Conservation (phyloP, 2,888 invertebrate genomes). For the Folsomia candida region DNA sequence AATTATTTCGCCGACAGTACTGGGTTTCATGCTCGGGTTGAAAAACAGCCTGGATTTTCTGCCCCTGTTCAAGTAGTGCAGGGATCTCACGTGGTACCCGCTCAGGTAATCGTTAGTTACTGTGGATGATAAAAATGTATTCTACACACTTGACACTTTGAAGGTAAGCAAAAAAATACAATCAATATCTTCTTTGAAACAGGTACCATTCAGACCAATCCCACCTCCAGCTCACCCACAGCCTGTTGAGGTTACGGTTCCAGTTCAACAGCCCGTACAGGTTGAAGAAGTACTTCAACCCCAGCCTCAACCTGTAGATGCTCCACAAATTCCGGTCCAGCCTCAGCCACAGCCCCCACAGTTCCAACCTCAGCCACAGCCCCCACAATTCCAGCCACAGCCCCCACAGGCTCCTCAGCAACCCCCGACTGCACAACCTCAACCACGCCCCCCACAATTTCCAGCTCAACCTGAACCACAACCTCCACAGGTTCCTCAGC, state of each 20-base stretch:
- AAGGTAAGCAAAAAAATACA: too few relatives aligned
- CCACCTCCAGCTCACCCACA: too few relatives aligned
- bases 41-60: constrained; percentile 27
- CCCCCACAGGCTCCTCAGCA: not conserved
- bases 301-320: constrained; percentile 7
- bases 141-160: too few relatives aligned
- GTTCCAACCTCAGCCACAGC: not conserved
- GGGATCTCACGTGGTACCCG: too few relatives aligned
- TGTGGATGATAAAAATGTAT: too few relatives aligned
- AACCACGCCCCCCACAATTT: not conserved
- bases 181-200: too few relatives aligned
- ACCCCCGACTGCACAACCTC: constrained; percentile 5
- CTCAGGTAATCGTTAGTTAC: too few relatives aligned
- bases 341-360: constrained; percentile 16
- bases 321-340: not conserved
- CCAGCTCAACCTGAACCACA: constrained; percentile 2
- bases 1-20: constrained; percentile 30
- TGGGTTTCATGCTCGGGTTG: constrained; percentile 36
- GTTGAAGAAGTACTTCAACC: not conserved
- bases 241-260: too few relatives aligned
- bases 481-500: constrained; percentile 2
- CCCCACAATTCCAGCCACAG: not conserved
- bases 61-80: not conserved
- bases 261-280: not conserved
- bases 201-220: not conserved